A percentile compares a stretch with the other conserved stretches of the same genome.
phyloP scores from a whole-genome alignment of 2,888 invertebrate genomes.

The Microctonus aethiopoides region DNA sequence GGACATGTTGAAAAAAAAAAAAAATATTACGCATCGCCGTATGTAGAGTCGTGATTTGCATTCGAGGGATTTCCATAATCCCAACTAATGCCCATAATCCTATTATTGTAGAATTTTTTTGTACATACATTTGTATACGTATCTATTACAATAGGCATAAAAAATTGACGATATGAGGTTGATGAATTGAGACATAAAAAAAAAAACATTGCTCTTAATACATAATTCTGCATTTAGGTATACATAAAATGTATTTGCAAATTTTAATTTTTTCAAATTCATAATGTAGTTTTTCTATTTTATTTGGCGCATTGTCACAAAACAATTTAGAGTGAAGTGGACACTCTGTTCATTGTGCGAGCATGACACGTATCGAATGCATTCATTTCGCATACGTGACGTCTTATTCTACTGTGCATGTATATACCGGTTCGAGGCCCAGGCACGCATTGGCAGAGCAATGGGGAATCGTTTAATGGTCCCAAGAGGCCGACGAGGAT shows the following conservation, averaged over 20 bases:
- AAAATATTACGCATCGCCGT: slow-evolving; percentile 27
- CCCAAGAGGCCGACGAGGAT: slow-evolving; percentile 47
- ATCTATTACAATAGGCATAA: slow-evolving; percentile 25
- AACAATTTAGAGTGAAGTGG: not conserved
- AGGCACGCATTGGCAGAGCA: slow-evolving; percentile 27
- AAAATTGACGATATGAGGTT: slow-evolving; percentile 13
- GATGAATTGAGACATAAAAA: not conserved
- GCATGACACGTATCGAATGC: slow-evolving; percentile 58
- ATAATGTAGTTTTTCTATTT: not conserved
- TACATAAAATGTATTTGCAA: too few species aligned
- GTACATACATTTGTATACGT: slow-evolving; percentile 14
- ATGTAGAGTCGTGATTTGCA: slow-evolving; percentile 48
- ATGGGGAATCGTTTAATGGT: slow-evolving; percentile 45
- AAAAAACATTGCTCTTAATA: not conserved
- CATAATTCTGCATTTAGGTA: too few species aligned
- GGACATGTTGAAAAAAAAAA: slow-evolving; percentile 10
- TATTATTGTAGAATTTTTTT: slow-evolving; percentile 57
- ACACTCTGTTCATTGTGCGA: slow-evolving; percentile 19
- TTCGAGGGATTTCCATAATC: slow-evolving; percentile 62
- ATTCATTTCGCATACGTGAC: slow-evolving; percentile 58
- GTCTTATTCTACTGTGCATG: slow-evolving; percentile 49
- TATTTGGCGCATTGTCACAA: slow-evolving; percentile 2
- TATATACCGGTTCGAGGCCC: slow-evolving; percentile 26
- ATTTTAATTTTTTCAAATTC: too few species aligned
- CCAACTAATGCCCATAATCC: slow-evolving; percentile 55